phyloP scores from a whole-genome alignment of 1,140 invertebrate genomes.

The Drosophila tropicalis region DNA sequence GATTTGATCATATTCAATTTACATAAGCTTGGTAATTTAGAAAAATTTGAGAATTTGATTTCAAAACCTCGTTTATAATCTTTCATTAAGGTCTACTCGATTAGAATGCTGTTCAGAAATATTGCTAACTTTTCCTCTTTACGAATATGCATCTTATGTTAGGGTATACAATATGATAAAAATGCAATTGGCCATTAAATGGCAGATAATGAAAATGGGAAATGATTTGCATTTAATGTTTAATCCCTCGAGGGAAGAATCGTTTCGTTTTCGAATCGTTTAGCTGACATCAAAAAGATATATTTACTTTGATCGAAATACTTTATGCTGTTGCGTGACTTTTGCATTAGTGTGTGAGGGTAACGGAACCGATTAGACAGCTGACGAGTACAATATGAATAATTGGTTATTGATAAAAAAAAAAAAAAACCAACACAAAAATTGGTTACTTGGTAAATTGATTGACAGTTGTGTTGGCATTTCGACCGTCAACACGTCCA shows the following conservation, averaged over 20 bases:
- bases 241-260: not conserved
- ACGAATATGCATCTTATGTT: constrained; percentile 22
- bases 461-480: constrained; percentile 70
- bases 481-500: constrained; percentile 76
- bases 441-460: constrained; percentile 57
- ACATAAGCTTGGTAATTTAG: too few species aligned
- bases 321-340: constrained; percentile 16
- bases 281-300: constrained; percentile 15
- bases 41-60: too few species aligned
- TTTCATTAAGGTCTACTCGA: too few species aligned
- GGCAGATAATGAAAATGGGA: constrained; percentile 39
- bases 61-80: too few species aligned
- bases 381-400: constrained; percentile 77
- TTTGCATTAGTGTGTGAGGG: constrained; percentile 11
- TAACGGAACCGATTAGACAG: constrained; percentile 51
- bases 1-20: too few species aligned
- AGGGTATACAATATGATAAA: constrained; percentile 38
- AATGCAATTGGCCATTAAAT: constrained; percentile 61
- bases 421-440: constrained; percentile 46
- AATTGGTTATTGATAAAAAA: constrained; percentile 54
- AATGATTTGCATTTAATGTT: constrained; percentile 48
- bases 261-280: constrained; percentile 22
- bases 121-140: not conserved
- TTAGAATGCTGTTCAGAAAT: too few species aligned
- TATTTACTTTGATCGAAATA: constrained; percentile 14